Conservation (phyloP, 2,888 invertebrate genomes). For the Homarus gammarus region DNA sequence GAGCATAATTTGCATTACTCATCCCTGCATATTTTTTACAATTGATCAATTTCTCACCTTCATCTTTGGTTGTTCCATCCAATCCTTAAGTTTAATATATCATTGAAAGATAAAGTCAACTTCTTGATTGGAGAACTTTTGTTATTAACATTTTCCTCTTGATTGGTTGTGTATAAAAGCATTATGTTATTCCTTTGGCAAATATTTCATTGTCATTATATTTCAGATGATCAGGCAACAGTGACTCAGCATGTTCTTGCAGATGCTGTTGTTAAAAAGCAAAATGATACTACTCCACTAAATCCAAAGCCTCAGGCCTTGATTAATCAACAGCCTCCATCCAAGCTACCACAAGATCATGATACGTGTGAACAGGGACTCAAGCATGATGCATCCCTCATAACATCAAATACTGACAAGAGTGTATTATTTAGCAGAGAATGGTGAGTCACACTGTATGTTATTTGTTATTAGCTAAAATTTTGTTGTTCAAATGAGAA, state of each 20-base stretch:
- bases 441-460: background rate
- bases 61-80: too few relatives aligned
- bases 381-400: background rate
- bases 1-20: too few relatives aligned
- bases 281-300: background rate
- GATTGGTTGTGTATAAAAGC: too few relatives aligned
- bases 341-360: background rate
- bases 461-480: background rate
- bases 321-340: background rate
- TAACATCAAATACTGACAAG: background rate
- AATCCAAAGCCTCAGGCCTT: background rate
- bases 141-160: too few relatives aligned
- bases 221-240: background rate
- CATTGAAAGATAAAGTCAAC: too few relatives aligned
- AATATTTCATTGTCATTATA: too few relatives aligned
- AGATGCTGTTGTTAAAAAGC: background rate
- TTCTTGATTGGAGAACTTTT: too few relatives aligned
- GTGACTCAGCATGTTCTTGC: background rate
- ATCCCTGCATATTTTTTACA: too few relatives aligned
- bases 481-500: background rate
- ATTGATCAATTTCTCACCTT: too few relatives aligned
- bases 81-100: too few relatives aligned
- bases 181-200: too few relatives aligned
- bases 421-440: background rate
- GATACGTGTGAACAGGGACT: background rate